phyloP scores from a whole-genome alignment of 1,140 invertebrate genomes.

The Bombus consobrinus region DNA sequence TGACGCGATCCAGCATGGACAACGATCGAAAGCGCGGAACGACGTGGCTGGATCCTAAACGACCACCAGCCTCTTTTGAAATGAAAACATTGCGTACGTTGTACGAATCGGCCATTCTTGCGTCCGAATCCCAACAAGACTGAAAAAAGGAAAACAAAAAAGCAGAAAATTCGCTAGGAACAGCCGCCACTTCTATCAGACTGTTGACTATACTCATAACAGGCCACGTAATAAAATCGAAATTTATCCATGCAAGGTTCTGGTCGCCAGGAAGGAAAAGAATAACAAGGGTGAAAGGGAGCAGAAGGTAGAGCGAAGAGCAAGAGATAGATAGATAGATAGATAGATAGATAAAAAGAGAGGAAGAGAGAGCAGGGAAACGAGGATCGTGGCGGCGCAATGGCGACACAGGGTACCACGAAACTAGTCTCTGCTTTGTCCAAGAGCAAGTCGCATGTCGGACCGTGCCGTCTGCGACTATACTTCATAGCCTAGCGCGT shows the following conservation, averaged over 20 bases:
- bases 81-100: background rate
- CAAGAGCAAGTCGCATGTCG: slow-evolving; percentile 74
- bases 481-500: slow-evolving; percentile 76
- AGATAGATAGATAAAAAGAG: no score
- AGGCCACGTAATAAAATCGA: slow-evolving; percentile 55
- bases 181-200: no score
- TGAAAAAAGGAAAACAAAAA: background rate
- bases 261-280: background rate
- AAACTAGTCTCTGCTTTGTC: slow-evolving; percentile 71
- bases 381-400: background rate
- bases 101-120: background rate
- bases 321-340: background rate
- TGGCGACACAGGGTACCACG: slow-evolving; percentile 24
- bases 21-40: background rate
- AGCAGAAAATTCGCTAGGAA: background rate
- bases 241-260: slow-evolving; percentile 42
- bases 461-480: slow-evolving; percentile 71
- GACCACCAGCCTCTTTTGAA: background rate
- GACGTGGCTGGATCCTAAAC: background rate
- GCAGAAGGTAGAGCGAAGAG: background rate
- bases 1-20: background rate
- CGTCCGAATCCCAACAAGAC: background rate
- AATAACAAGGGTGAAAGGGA: background rate
- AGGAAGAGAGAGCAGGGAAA: background rate
- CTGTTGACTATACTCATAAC: no score